Conservation (phyloP, 2,113 vertebrate species). For the Atherinomorus stipes region DNA sequence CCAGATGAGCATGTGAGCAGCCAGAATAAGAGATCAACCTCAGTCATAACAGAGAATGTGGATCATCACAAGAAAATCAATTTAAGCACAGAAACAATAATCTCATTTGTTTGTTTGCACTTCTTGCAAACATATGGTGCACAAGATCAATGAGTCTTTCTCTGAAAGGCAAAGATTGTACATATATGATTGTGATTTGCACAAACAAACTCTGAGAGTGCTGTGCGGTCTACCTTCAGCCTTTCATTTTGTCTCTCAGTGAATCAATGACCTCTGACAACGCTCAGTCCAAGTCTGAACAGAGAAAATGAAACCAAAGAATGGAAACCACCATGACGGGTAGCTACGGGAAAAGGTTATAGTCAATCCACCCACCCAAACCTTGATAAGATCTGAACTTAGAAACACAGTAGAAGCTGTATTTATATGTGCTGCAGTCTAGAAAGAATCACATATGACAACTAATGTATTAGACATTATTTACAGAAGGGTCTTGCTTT, state of each 20-base stretch:
- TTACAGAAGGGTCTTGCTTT: background rate
- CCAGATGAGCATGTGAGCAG: conserved; percentile 6
- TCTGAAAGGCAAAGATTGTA: conserved; percentile 1
- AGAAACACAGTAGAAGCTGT: conserved; percentile 12
- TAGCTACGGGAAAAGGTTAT: conserved; percentile 36
- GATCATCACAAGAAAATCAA: conserved; percentile 34
- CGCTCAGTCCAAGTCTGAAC: conserved; percentile 44
- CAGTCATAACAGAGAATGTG: conserved; percentile 29
- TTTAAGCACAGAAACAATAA: conserved; percentile 1
- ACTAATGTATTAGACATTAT: conserved; percentile 9
- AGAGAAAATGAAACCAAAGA: conserved; percentile 45
- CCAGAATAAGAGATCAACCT: conserved; percentile 36
- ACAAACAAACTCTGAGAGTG: conserved; percentile 8
- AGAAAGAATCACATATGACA: conserved; percentile 2
- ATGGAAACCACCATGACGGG: conserved; percentile 13
- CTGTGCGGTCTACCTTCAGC: conserved; percentile 1
- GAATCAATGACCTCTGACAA: conserved; percentile 32
- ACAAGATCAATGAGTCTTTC: conserved; percentile 19
- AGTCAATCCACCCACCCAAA: conserved; percentile 19
- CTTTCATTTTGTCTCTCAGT: conserved; percentile 33
- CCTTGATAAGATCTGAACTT: conserved; percentile 7
- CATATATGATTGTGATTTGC: background rate
- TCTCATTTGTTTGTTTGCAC: conserved; percentile 17
- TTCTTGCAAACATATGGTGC: conserved; percentile 6
- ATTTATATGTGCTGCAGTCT: conserved; percentile 6